Conservation (phyloP, 2,888 invertebrate genomes). For the Hypena proboscidalis region DNA sequence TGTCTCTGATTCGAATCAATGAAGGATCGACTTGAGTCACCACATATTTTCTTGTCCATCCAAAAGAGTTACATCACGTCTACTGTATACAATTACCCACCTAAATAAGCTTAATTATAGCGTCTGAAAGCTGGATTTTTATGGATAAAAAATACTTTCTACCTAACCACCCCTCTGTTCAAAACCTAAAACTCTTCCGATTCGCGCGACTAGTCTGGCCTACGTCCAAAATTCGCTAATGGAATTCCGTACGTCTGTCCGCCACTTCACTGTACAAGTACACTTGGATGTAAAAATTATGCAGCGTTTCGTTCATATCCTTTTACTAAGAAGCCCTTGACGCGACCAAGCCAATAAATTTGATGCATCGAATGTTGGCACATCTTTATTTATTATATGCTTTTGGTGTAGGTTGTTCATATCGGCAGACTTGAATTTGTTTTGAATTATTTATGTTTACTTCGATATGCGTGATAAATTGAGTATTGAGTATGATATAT, state of each 20-base stretch:
- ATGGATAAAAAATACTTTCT: conserved; percentile 9
- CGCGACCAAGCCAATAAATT: conserved; percentile 31
- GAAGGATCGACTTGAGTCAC: too few species aligned
- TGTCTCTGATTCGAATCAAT: too few species aligned
- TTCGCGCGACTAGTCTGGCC: conserved; percentile 60
- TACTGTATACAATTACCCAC: too few species aligned
- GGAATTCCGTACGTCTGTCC: conserved; percentile 75
- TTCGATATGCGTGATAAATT: too few species aligned
- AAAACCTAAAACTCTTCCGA: conserved; percentile 47
- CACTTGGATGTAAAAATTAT: conserved; percentile 72
- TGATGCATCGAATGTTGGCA: conserved; percentile 17
- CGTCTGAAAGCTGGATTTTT: neutral
- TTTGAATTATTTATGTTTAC: too few species aligned
- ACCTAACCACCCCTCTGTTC: conserved; percentile 48
- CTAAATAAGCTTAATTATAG: too few species aligned
- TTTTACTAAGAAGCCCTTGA: conserved; percentile 52
- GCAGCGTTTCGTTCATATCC: conserved; percentile 59
- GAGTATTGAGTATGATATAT: too few species aligned
- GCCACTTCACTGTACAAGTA: conserved; percentile 63
- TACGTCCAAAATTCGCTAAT: conserved; percentile 76
- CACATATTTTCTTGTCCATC: too few species aligned
- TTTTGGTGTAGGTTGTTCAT: too few species aligned
- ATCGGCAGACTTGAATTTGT: too few species aligned
- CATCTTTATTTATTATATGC: too few species aligned
- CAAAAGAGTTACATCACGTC: too few species aligned